These are phyloP conservation scores for Creontiades dilutus DNA, from an alignment of 2,888 invertebrate species.

Conservation along the genomic window DNA sequence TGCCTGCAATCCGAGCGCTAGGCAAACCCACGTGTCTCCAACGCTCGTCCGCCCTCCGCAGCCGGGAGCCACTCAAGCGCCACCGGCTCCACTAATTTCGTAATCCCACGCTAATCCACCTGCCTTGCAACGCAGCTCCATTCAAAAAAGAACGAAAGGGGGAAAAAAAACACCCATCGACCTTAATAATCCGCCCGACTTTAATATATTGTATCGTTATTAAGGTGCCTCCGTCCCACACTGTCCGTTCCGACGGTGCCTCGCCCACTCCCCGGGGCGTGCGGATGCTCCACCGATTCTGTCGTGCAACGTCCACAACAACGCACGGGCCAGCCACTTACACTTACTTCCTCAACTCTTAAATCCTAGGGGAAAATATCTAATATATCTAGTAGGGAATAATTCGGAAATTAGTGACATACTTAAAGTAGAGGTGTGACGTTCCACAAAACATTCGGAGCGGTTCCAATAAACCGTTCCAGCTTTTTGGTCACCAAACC, in stretches of 20 bases:
- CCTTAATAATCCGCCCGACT: constrained; percentile 8
- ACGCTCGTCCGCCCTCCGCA: not conserved
- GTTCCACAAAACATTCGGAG: too few species aligned
- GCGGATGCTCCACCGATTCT: not conserved
- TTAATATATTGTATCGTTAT: constrained; percentile 50
- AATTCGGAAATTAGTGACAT: too few species aligned
- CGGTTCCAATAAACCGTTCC: too few species aligned
- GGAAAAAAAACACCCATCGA: not conserved
- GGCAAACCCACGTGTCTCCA: constrained; percentile 22
- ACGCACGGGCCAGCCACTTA: too few species aligned
- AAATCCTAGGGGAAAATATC: too few species aligned
- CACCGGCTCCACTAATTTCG: constrained; percentile 44
- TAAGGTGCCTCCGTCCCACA: constrained; percentile 47
- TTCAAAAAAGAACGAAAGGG: constrained; percentile 1
- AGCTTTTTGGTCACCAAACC: too few species aligned
- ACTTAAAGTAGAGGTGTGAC: too few species aligned
- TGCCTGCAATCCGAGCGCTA: not conserved
- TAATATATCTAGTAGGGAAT: too few species aligned
- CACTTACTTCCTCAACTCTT: too few species aligned
- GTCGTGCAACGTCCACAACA: not conserved
- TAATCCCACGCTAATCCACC: constrained; percentile 46
- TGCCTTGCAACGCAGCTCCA: not conserved
- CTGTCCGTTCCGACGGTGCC: not conserved
- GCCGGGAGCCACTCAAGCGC: not conserved
- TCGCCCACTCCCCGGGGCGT: constrained; percentile 26